A percentile compares a stretch with the other conserved stretches of the same genome.
Evolutionary conservation across 2,113 vertebrate genomes (phyloP).

Genomic region (Pavo muticus): DNA sequence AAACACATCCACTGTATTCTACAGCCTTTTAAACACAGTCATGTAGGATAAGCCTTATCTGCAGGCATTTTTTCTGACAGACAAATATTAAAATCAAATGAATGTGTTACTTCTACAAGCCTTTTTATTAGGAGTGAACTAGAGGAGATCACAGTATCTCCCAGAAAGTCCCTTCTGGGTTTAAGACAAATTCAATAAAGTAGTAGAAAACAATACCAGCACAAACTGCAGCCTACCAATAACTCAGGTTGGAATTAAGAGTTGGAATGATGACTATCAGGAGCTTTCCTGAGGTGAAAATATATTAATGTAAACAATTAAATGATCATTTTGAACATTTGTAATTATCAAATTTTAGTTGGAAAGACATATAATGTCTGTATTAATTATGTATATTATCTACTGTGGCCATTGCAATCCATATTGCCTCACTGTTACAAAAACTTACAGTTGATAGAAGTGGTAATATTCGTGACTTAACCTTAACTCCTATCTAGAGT

Average conservation of each 20-base stretch:
- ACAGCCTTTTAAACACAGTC: background rate
- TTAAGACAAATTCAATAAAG: background rate
- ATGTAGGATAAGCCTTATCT: background rate
- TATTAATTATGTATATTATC: background rate
- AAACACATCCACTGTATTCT: background rate
- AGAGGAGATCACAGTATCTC: accelerated
- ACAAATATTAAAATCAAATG: background rate
- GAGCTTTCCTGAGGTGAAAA: background rate
- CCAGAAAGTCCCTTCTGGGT: background rate
- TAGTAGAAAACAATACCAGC: background rate
- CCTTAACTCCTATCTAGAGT: background rate
- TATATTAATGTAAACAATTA: background rate
- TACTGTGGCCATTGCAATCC: background rate
- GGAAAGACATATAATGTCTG: background rate
- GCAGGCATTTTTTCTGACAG: background rate
- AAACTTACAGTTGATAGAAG: background rate
- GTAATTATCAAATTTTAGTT: background rate
- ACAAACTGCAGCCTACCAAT: background rate
- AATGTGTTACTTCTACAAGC: background rate
- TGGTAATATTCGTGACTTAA: background rate
- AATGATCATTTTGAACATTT: background rate
- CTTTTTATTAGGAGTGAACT: background rate
- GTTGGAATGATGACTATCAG: background rate
- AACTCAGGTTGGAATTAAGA: background rate
- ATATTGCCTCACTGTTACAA: background rate